These are phyloP conservation scores for Motacilla alba DNA, from an alignment of 2,113 vertebrate species.

Conservation along the genomic window DNA sequence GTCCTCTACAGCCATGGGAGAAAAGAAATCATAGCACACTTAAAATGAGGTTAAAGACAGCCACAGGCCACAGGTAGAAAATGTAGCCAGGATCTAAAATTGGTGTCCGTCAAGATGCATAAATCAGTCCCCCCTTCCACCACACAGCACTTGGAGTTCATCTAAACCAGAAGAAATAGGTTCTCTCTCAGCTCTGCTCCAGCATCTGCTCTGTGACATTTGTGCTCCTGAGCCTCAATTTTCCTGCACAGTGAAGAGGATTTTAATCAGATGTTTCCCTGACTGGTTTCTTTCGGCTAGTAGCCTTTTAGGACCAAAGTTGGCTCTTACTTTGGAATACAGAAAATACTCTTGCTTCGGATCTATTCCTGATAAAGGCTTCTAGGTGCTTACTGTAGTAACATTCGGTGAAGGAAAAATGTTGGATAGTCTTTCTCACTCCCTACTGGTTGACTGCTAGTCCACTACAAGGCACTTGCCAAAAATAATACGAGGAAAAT, in stretches of 20 bases:
- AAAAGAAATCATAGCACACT: not conserved
- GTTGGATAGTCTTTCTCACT: not conserved
- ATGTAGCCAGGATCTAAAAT: not conserved
- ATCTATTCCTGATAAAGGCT: not conserved
- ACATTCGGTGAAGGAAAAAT: not conserved
- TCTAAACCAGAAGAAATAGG: not conserved
- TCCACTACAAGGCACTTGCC: not conserved
- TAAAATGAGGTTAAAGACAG: not conserved
- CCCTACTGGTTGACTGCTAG: not conserved
- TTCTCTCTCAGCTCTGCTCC: not conserved
- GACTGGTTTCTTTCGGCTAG: not conserved
- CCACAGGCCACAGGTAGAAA: not conserved
- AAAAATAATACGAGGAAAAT: not conserved
- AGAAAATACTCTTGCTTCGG: not conserved
- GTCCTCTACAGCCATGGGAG: not conserved
- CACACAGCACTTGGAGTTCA: not conserved
- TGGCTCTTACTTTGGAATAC: not conserved
- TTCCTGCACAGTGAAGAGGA: not conserved
- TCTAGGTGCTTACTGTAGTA: not conserved
- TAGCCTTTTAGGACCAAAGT: not conserved
- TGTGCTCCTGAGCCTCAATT: not conserved
- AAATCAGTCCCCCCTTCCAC: not conserved
- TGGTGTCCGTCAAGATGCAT: not conserved
- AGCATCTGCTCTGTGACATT: not conserved
- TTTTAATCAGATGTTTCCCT: not conserved